phyloP scores from a whole-genome alignment of 2,797 vertebrate species.

The Gallirallus australis region DNA sequence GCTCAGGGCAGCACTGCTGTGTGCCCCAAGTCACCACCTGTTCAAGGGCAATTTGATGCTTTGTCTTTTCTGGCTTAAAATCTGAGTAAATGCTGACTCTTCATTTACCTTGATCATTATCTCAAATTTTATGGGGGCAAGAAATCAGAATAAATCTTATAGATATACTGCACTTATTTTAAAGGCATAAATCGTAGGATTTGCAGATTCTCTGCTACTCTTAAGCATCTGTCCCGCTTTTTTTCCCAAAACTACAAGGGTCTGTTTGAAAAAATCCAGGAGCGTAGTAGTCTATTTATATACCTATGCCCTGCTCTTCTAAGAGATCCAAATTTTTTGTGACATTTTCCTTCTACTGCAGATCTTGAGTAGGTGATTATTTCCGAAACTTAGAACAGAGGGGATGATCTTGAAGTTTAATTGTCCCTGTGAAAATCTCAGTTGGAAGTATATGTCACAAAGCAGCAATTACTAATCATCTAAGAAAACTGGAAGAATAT shows the following conservation, averaged over 20 bases:
- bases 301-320: not conserved
- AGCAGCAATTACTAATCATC: not conserved
- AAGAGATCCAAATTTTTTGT: not conserved
- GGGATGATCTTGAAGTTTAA: not conserved
- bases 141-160: not conserved
- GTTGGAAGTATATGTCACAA: not conserved
- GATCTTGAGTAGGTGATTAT: not conserved
- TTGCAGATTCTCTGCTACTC: not conserved
- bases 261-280: not conserved
- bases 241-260: not conserved
- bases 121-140: fast-evolving
- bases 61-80: not conserved
- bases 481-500: not conserved
- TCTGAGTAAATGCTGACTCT: not conserved
- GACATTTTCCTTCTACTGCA: not conserved
- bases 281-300: not conserved
- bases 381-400: not conserved
- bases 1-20: fast-evolving
- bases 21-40: fast-evolving
- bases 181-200: not conserved
- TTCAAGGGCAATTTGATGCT: not conserved
- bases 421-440: not conserved
- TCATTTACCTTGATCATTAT: not conserved
- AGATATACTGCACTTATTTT: fast-evolving
- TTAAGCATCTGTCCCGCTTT: not conserved